Conservation (phyloP, 2,113 vertebrate species). For the Macrotis lagotis region DNA sequence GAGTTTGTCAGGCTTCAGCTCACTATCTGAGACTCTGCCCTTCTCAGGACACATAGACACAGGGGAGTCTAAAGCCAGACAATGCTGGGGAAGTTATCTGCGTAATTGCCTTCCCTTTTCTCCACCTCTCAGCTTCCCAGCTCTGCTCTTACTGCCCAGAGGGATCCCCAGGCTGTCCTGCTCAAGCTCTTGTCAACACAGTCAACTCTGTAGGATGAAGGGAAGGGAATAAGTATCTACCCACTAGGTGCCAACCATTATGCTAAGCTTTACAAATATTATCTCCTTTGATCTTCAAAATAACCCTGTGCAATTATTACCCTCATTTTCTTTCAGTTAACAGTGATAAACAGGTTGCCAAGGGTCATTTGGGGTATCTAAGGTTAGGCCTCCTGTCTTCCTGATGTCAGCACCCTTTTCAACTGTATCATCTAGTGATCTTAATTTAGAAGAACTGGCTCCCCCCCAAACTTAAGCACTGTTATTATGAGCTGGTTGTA, state of each 20-base stretch:
- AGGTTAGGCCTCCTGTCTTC: neutral
- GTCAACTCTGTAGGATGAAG: neutral
- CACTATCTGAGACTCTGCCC: neutral
- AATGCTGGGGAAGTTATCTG: neutral
- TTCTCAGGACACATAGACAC: neutral
- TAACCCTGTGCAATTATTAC: neutral
- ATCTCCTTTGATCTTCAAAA: neutral
- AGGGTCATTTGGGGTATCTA: neutral
- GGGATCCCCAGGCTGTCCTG: neutral
- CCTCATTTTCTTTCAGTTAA: neutral
- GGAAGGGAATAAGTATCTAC: neutral
- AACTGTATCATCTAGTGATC: neutral
- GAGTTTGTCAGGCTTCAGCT: neutral
- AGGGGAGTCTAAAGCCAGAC: neutral
- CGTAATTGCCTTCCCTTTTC: neutral
- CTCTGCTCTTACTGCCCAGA: neutral
- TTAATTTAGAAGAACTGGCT: neutral
- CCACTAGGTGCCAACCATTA: neutral
- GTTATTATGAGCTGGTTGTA: neutral
- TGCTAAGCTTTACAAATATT: neutral
- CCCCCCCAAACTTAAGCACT: neutral
- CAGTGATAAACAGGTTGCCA: neutral
- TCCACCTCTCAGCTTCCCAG: neutral
- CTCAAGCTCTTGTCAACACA: neutral
- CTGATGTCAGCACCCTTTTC: neutral